phyloP scores from a whole-genome alignment of 1,140 invertebrate genomes.

The Penaeus japonicus region DNA sequence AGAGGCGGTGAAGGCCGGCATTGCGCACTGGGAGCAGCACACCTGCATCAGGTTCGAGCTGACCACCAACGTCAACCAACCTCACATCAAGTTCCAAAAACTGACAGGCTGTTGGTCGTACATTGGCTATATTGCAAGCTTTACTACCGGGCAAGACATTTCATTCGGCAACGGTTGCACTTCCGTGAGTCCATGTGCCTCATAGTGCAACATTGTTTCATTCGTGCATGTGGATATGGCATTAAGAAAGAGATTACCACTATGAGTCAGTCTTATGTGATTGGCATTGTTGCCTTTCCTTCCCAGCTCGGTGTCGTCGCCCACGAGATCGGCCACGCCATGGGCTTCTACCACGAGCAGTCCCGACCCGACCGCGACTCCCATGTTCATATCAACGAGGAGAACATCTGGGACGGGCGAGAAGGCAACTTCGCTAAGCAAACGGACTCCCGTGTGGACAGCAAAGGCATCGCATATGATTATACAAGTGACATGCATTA shows the following conservation, averaged over 20 bases:
- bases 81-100: conserved; percentile 42
- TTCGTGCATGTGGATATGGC: neutral
- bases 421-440: conserved; percentile 47
- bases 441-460: neutral
- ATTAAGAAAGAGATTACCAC: neutral
- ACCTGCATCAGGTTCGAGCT: conserved; percentile 42
- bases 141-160: conserved; percentile 60
- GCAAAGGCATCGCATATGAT: conserved; percentile 41
- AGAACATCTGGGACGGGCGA: conserved; percentile 59
- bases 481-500: conserved; percentile 59
- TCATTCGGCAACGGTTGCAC: conserved; percentile 63
- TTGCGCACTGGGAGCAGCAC: conserved; percentile 48
- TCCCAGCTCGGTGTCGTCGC: conserved; percentile 61
- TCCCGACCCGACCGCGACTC: conserved; percentile 64
- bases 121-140: conserved; percentile 58
- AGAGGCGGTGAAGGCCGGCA: conserved; percentile 2
- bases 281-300: neutral
- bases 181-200: conserved; percentile 60
- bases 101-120: conserved; percentile 61
- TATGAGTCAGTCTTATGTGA: neutral
- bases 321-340: conserved; percentile 64
- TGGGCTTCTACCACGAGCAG: conserved; percentile 66
- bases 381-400: conserved; percentile 62
- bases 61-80: conserved; percentile 13
- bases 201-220: neutral